Conservation (phyloP, 1,140 invertebrate species). For the Magallana angulata region DNA sequence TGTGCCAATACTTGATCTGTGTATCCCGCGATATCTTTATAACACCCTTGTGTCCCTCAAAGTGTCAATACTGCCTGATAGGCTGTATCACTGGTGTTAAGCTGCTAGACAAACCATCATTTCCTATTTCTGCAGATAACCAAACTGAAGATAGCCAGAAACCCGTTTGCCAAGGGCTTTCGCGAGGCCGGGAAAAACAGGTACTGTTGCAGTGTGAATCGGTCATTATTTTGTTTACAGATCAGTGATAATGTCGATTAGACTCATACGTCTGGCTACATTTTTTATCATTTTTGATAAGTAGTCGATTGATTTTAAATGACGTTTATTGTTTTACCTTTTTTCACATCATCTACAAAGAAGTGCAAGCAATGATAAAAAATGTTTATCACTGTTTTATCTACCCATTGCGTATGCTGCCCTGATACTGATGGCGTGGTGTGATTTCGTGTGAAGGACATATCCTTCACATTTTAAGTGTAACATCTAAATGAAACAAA, state of each 20-base stretch:
- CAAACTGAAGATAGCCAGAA: conserved; percentile 72
- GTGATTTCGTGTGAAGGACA: not conserved
- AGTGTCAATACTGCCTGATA: conserved; percentile 18
- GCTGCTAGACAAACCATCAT: conserved; percentile 19
- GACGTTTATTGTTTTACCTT: conserved; percentile 23
- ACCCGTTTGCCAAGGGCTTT: conserved; percentile 75
- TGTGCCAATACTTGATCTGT: conserved; percentile 23
- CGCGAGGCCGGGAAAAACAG: conserved; percentile 71
- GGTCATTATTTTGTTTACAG: conserved; percentile 23
- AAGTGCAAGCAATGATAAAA: conserved; percentile 17
- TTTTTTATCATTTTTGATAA: conserved; percentile 15
- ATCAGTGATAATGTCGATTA: conserved; percentile 33
- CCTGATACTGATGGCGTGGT: not conserved
- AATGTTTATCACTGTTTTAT: conserved; percentile 32
- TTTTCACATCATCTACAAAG: conserved; percentile 27
- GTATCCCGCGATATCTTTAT: not conserved
- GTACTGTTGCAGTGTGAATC: conserved; percentile 50
- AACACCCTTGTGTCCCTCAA: not conserved
- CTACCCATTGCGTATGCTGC: conserved; percentile 35
- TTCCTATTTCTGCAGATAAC: conserved; percentile 65
- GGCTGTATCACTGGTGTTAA: not conserved
- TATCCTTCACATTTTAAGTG: not conserved
- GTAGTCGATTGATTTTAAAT: conserved; percentile 8
- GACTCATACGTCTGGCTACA: conserved; percentile 30
- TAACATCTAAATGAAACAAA: too few relatives aligned